Evolutionary conservation across 2,888 invertebrate genomes (phyloP).

Genomic region (Nebria salina): DNA sequence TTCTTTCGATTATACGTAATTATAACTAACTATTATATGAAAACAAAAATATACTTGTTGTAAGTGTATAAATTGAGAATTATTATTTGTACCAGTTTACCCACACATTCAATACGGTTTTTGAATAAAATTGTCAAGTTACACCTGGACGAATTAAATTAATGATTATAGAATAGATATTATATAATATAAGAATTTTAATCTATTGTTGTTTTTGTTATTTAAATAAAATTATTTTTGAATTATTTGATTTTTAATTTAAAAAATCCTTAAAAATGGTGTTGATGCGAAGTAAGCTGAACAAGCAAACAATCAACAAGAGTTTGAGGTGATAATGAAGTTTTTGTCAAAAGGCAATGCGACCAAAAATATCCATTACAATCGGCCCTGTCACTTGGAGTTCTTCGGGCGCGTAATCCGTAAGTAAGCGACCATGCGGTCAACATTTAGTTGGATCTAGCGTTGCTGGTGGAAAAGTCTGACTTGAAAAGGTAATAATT

Average conservation of each 20-base stretch:
- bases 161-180: no score
- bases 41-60: neutral
- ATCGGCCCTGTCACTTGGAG: neutral
- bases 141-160: no score
- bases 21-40: neutral
- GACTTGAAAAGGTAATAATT: conserved; percentile 35
- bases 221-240: no score
- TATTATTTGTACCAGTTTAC: neutral
- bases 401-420: neutral
- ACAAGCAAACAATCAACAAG: neutral
- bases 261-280: no score
- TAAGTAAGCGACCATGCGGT: neutral
- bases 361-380: neutral
- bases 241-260: no score
- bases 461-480: neutral
- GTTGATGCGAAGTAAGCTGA: neutral
- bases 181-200: no score
- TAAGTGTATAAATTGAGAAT: neutral
- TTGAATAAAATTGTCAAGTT: no score
- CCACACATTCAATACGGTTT: neutral
- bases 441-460: neutral
- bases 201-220: no score
- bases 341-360: neutral
- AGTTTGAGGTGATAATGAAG: neutral
- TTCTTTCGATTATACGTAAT: neutral